These are phyloP conservation scores for Sinocyclocheilus maitianheensis DNA, from an alignment of 2,113 vertebrate genomes.

Conservation along the genomic window DNA sequence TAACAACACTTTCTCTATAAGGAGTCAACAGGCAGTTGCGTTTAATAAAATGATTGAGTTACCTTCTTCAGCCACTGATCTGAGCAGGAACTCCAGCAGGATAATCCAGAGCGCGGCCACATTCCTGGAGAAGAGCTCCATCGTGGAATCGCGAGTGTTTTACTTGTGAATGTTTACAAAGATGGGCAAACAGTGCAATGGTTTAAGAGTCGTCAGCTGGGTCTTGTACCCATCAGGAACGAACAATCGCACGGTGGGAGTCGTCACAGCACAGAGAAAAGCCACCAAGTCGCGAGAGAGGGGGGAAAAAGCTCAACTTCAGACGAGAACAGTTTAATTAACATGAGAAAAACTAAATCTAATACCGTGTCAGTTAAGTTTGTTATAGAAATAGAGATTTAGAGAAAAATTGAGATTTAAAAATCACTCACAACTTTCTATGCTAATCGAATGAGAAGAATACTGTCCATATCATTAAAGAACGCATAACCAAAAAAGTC, in stretches of 20 bases:
- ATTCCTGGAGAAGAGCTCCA: conserved; percentile 69
- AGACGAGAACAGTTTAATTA: neutral
- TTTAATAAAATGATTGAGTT: conserved; percentile 9
- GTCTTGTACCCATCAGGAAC: conserved; percentile 67
- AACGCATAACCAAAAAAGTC: neutral
- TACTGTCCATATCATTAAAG: neutral
- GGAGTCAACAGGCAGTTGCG: conserved; percentile 46
- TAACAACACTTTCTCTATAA: neutral
- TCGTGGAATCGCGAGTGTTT: conserved; percentile 48
- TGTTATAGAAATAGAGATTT: neutral
- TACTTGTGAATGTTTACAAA: conserved; percentile 22
- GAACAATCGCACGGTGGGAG: conserved; percentile 38
- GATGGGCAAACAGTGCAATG: neutral
- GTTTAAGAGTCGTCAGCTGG: conserved; percentile 65
- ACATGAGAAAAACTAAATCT: neutral
- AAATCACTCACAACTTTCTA: neutral
- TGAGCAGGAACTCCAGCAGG: conserved; percentile 59
- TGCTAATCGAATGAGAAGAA: neutral
- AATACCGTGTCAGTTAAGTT: neutral
- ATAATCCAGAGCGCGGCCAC: conserved; percentile 66
- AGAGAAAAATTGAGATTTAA: no score
- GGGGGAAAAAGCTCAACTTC: neutral
- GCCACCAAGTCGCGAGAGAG: neutral
- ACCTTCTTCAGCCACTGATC: conserved; percentile 74
- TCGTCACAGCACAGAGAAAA: neutral